Evolutionary conservation across 2,113 vertebrate species (phyloP).

Genomic region (Neotoma lepida): DNA sequence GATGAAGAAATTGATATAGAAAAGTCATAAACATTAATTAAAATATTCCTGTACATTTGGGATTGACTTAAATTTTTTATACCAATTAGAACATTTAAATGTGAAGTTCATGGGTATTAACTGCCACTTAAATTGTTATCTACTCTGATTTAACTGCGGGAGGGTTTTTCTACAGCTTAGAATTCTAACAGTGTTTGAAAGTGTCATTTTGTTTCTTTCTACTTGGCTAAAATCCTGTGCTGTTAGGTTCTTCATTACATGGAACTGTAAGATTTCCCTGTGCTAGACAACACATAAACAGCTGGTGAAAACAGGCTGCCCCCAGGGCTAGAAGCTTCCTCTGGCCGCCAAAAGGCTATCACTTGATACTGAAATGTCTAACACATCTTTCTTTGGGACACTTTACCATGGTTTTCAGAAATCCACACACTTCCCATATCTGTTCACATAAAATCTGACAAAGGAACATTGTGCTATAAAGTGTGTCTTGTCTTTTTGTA

Average conservation of each 20-base stretch:
- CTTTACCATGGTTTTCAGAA: constrained; percentile 42
- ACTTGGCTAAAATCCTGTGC: background rate
- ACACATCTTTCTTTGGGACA: background rate
- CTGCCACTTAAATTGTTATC: constrained; percentile 28
- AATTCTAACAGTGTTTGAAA: constrained; percentile 42
- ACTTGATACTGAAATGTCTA: constrained; percentile 47
- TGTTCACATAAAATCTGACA: constrained; percentile 50
- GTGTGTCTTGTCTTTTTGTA: background rate
- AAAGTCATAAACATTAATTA: background rate
- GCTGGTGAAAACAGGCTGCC: background rate
- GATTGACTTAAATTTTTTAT: background rate
- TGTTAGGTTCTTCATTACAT: background rate
- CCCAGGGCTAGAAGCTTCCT: background rate
- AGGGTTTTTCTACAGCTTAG: background rate
- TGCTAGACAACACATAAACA: constrained; percentile 6
- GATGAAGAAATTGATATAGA: background rate
- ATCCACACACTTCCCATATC: background rate
- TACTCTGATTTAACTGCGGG: background rate
- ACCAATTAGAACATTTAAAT: constrained; percentile 16
- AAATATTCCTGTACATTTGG: background rate
- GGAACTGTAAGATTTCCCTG: background rate
- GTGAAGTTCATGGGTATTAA: background rate
- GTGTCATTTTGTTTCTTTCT: constrained; percentile 36
- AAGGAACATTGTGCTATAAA: background rate
- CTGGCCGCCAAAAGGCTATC: background rate